Base-by-base conservation (phyloP, 2,113 vertebrate species). In the Oxygymnocypris stewartii region DNA sequence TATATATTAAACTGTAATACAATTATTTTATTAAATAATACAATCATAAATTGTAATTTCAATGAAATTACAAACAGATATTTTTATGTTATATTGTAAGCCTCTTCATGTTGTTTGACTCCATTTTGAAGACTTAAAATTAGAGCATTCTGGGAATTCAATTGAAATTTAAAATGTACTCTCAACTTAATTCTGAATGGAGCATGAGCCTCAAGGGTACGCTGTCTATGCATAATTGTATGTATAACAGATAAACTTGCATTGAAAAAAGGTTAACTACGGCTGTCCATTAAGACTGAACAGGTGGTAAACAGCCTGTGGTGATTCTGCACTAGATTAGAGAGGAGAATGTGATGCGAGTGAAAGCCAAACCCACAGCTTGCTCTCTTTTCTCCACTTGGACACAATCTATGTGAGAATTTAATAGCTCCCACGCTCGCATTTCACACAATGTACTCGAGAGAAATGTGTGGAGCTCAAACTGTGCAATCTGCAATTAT, bases 331-430 rank as follows among this genome's bases (percentile, higher is more conserved):
- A 80, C 13, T 44, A 54, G 85, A 71, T 40, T 44, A 44, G 37
- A 74, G 78, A 80, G 35, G 78, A 85, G 83, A 71, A 49, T 23
- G 63, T 0, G 20, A 40, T 42, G 12, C 23, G 35, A 78, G 75
- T 35, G 69, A 84, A 75, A 75, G 84, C 84, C 84, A 85, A 65
- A 63, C 51, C 84, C 84, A 78, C 84, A 85, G 84, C 84, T 85
- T 74, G 77, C 37, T 75, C 40, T 75, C 85, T 59, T 31, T 44
- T 81, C 79, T 57, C 63, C 54, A 54, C 49, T 47, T 80, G 85
- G 47, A 81, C 85, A 80, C 67, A 81, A 40, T 81, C 67, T 73
- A 74, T 61, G 85, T 59, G 78, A 81, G 85, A 80, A 81, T 47
- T 81, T 31, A 86, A 75, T 59, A 42, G 16, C 35, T 59, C 79